Percentiles rank a stretch among this genome's conserved stretches.
These are phyloP conservation scores for Dryocosmus kuriphilus DNA, from an alignment of 2,888 invertebrate genomes.

Conservation along the genomic window DNA sequence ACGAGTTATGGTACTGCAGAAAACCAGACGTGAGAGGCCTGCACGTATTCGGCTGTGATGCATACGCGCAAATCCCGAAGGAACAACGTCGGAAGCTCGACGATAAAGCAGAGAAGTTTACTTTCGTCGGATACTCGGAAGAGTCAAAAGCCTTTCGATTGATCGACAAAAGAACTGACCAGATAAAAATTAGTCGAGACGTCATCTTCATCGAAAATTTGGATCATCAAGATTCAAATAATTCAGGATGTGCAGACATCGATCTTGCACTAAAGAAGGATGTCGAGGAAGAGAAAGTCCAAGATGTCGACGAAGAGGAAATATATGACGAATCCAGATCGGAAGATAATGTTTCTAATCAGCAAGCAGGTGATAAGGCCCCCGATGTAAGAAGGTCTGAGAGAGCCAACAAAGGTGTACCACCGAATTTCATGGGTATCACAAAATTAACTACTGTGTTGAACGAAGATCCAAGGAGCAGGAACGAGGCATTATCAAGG, in stretches of 20 bases:
- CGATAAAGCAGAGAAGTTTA: neutral
- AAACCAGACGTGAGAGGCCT: conserved; percentile 55
- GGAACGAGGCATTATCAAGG: too few species aligned
- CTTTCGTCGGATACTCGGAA: neutral
- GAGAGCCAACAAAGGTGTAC: too few species aligned
- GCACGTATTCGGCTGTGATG: conserved; percentile 56
- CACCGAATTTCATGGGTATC: too few species aligned
- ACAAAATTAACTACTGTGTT: too few species aligned
- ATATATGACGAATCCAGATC: too few species aligned
- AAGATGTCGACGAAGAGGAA: too few species aligned
- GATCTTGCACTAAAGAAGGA: neutral
- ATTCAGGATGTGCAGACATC: neutral
- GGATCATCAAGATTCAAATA: neutral
- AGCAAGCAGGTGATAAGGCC: too few species aligned
- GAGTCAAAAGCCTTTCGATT: neutral
- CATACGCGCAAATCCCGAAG: conserved; percentile 52
- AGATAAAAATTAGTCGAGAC: neutral
- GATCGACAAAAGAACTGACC: neutral
- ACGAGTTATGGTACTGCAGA: conserved; percentile 51
- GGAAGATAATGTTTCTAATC: too few species aligned
- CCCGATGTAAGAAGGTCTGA: too few species aligned
- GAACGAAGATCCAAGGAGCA: too few species aligned
- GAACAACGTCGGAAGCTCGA: neutral
- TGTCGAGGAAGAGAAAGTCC: too few species aligned
- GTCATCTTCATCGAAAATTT: neutral